phyloP scores from a whole-genome alignment of 2,113 vertebrate genomes.

The Pseudopipra pipra region DNA sequence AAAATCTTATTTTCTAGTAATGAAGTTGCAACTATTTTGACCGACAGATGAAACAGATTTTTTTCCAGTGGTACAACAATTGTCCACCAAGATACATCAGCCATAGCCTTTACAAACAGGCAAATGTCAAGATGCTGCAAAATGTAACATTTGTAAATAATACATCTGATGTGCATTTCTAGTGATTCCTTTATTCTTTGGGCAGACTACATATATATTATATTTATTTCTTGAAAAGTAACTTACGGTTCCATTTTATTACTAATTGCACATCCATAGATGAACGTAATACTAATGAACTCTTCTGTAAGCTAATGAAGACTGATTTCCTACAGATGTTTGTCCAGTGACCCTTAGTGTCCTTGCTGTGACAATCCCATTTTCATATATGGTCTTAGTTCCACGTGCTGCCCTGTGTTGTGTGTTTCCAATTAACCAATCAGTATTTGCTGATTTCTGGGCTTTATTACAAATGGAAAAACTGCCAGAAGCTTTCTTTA shows the following conservation, averaged over 20 bases:
- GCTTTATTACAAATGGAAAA: constrained; percentile 49
- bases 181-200: constrained; percentile 15
- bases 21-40: background rate
- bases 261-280: background rate
- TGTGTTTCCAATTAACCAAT: constrained; percentile 28
- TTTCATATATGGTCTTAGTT: constrained; percentile 47
- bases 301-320: background rate
- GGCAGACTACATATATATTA: background rate
- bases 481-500: constrained; percentile 35
- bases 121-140: constrained; percentile 61
- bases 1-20: constrained; percentile 17
- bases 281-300: background rate
- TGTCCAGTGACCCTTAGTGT: constrained; percentile 25
- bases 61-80: background rate
- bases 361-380: constrained; percentile 36
- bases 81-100: background rate
- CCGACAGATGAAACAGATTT: background rate
- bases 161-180: constrained; percentile 27
- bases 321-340: constrained; percentile 41
- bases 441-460: constrained; percentile 47
- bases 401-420: constrained; percentile 22
- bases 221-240: constrained; percentile 12
- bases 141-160: constrained; percentile 58
- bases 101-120: constrained; percentile 33
- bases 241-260: background rate